These are phyloP conservation scores for Agriopis marginaria DNA, from an alignment of 2,888 invertebrate genomes.

Conservation along the genomic window DNA sequence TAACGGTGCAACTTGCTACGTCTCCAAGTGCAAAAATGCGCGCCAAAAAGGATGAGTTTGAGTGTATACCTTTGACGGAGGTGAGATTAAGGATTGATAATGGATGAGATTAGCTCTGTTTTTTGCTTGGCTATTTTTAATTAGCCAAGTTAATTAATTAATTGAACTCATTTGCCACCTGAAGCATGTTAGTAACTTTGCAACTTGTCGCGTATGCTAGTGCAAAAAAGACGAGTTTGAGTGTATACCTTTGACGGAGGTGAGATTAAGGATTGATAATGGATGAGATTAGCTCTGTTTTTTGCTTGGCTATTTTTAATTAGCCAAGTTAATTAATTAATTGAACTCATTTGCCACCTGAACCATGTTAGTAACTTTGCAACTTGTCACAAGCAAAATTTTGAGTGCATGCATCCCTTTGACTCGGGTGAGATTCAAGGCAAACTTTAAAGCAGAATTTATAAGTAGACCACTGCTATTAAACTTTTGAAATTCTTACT, in stretches of 20 bases:
- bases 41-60: constrained; percentile 57
- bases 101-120: not conserved
- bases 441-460: no score
- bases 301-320: constrained; percentile 38
- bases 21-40: constrained; percentile 52
- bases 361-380: not conserved
- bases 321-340: constrained; percentile 53
- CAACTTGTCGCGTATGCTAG: not conserved
- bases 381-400: no score
- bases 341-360: constrained; percentile 46
- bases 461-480: no score
- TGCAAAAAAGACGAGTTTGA: constrained; percentile 62
- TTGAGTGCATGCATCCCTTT: no score
- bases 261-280: constrained; percentile 42
- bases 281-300: not conserved
- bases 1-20: not conserved
- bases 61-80: constrained; percentile 64
- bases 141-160: constrained; percentile 53
- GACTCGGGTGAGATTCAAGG: no score
- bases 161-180: constrained; percentile 46
- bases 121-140: constrained; percentile 35
- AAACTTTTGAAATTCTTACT: no score
- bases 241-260: constrained; percentile 75
- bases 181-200: not conserved
- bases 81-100: not conserved